Evolutionary conservation across 2,797 vertebrate species (phyloP), one percentile per base, ranked within the genome.

Genomic region (Nannoperca australis): DNA sequence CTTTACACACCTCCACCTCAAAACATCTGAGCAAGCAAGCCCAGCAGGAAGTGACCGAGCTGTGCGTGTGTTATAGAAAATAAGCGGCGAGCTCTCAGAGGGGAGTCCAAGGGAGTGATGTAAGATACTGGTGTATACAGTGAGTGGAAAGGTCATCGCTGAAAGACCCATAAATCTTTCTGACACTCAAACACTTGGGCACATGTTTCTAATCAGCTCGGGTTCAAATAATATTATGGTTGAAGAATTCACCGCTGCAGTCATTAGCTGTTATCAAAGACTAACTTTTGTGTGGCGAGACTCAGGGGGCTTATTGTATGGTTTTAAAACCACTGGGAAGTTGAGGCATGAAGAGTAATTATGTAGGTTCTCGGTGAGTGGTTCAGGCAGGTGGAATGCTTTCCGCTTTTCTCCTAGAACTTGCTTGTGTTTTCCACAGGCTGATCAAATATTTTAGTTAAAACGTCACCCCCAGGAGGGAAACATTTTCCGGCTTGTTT

Each of bases 191-290:
- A 91, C 63, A 60, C 64, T 71, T 61, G 11, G 83, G 83, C 90
- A 87, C 88, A 90, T 92, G 90, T 89, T 94, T 92, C 82, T 87
- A 94, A 95, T 94, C 90, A 92, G 78, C 84, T 77, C 12, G 8
- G 56, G 76, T 72, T 87, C 81, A 79, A 89, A 90, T 89, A 91
- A 91, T 86, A 89, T 89, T 88, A 89, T 85, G 87, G 84, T 88
- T 91, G 84, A 91, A 84, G 81, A 85, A 83, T 81, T 88, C 63
- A 66, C 47, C 3, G 17, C 74, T 2, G 60, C 73, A 84, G 73
- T 87, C 84, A 91, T 93, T 91, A 92, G 82, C 82, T 10, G 69
- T 89, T 87, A 90, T 91, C 89, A 91, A 84, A 90, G 87, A 79
- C 82, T 77, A 79, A 75, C 73, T 83, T 88, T 66, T 78, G 50